These are phyloP conservation scores for Odontesthes bonariensis DNA, from an alignment of 2,113 vertebrate genomes.

Conservation along the genomic window DNA sequence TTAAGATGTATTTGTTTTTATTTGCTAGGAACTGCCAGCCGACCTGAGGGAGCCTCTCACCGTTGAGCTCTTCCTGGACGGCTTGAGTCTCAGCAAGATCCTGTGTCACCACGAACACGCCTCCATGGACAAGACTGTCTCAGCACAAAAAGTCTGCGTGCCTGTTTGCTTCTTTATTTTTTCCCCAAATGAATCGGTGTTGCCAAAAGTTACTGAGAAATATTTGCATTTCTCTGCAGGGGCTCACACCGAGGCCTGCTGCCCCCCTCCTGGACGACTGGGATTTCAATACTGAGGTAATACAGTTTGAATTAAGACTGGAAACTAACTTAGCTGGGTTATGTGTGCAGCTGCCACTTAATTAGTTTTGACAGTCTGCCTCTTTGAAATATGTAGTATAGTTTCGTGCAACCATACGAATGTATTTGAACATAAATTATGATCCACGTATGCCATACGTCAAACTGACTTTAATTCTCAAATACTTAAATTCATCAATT, in stretches of 20 bases:
- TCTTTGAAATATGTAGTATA: too few species aligned
- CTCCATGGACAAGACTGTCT: constrained; percentile 26
- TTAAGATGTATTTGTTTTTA: background rate
- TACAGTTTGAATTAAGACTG: background rate
- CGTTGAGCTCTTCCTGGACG: constrained; percentile 85
- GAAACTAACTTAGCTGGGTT: background rate
- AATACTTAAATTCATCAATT: too few species aligned
- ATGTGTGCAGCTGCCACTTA: background rate
- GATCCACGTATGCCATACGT: too few species aligned
- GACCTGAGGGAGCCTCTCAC: constrained; percentile 78
- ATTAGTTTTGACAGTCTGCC: too few species aligned
- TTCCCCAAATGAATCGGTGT: background rate
- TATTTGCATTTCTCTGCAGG: constrained; percentile 57
- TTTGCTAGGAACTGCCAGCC: constrained; percentile 83
- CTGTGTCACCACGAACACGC: constrained; percentile 85
- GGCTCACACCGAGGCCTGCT: constrained; percentile 12
- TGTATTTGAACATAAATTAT: too few species aligned
- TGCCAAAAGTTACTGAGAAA: background rate
- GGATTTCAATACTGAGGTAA: constrained; percentile 85
- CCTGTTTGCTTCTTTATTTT: background rate
- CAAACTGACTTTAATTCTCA: too few species aligned
- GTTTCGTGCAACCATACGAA: too few species aligned
- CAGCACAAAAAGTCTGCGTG: constrained; percentile 51
- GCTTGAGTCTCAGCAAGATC: constrained; percentile 86
- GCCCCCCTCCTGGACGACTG: constrained; percentile 73